Conservation (phyloP, 2,888 invertebrate genomes). For the Dione juno region DNA sequence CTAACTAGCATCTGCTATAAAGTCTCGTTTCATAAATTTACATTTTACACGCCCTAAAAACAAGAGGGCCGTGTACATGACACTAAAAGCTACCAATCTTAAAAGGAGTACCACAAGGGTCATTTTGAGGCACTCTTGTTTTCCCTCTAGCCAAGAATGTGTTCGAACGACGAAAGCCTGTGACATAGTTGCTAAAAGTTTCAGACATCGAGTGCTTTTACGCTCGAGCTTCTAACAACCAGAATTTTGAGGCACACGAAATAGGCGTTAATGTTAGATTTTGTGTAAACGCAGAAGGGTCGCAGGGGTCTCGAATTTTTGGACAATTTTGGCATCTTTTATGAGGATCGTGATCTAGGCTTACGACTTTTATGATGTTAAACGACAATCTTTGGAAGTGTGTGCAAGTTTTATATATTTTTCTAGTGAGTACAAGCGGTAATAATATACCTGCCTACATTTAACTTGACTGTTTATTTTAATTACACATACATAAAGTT, state of each 20-base stretch:
- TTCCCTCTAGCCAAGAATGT: slow-evolving; percentile 67
- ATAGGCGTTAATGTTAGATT: slow-evolving; percentile 45
- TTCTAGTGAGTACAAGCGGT: slow-evolving; percentile 49
- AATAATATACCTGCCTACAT: slow-evolving; percentile 41
- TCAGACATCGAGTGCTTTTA: slow-evolving; percentile 78
- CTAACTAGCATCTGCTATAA: slow-evolving; percentile 15
- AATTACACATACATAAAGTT: too few relatives aligned
- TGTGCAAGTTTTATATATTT: slow-evolving; percentile 53
- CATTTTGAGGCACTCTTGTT: slow-evolving; percentile 66
- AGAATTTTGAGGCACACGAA: slow-evolving; percentile 51
- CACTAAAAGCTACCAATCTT: slow-evolving; percentile 73
- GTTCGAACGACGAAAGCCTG: slow-evolving; percentile 65
- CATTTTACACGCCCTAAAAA: slow-evolving; percentile 35
- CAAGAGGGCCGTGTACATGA: slow-evolving; percentile 50
- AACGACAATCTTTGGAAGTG: slow-evolving; percentile 63
- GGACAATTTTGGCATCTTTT: slow-evolving; percentile 52
- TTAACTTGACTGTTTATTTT: too few relatives aligned
- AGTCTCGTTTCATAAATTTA: slow-evolving; percentile 36
- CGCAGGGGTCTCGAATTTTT: slow-evolving; percentile 51
- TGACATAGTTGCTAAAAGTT: slow-evolving; percentile 79
- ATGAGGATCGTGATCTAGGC: slow-evolving; percentile 70
- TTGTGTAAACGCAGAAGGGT: slow-evolving; percentile 42
- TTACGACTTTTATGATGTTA: slow-evolving; percentile 68
- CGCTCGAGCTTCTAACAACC: slow-evolving; percentile 63
- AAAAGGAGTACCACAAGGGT: slow-evolving; percentile 69